A percentile compares a stretch with the other conserved stretches of the same genome.
Evolutionary conservation across 2,113 vertebrate species (phyloP).

Genomic region (Sphyrna mokarran): DNA sequence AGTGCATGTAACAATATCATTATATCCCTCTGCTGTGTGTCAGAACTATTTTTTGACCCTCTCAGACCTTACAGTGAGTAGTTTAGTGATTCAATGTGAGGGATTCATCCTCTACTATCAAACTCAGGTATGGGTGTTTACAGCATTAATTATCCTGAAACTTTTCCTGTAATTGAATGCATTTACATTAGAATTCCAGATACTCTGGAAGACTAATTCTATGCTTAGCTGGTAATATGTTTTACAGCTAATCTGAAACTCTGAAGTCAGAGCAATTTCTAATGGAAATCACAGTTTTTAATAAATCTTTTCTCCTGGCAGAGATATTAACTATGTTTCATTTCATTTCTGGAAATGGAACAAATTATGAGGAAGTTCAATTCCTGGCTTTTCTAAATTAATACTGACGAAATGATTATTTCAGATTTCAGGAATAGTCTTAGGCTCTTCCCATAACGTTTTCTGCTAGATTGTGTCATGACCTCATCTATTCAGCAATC

Average conservation of each 20-base stretch:
- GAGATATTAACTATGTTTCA: background rate
- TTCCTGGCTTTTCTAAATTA: conserved; percentile 21
- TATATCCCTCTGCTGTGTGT: background rate
- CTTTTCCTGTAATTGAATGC: background rate
- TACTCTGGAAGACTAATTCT: background rate
- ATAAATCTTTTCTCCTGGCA: background rate
- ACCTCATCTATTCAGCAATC: background rate
- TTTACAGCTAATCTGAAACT: background rate
- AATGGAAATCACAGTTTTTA: background rate
- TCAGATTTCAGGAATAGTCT: background rate
- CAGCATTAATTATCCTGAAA: background rate
- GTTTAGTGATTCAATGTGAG: background rate
- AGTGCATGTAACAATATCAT: background rate
- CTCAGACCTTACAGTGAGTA: background rate
- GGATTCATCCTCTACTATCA: background rate
- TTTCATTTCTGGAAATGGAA: conserved; percentile 14
- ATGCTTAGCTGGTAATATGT: background rate
- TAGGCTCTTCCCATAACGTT: background rate
- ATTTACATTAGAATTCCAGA: background rate
- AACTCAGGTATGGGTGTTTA: background rate
- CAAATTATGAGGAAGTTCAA: background rate
- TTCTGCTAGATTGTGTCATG: background rate
- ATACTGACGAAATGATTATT: background rate
- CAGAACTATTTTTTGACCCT: background rate
- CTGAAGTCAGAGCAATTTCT: background rate